Evolutionary conservation across 1,140 invertebrate genomes (phyloP).

Genomic region (Neodiprion virginianus): DNA sequence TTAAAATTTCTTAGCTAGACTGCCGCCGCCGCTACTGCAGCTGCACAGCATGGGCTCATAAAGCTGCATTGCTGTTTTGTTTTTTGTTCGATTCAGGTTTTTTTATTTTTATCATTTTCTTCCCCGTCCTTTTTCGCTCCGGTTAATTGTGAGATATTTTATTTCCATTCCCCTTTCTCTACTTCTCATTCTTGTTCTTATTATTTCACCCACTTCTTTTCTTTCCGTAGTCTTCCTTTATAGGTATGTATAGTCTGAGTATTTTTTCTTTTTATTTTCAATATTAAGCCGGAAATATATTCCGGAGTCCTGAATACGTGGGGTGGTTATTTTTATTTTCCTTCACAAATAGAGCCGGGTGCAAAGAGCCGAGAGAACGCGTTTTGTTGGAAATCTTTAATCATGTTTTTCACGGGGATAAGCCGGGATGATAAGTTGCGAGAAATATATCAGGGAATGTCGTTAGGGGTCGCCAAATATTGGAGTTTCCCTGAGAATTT

Average conservation of each 20-base stretch:
- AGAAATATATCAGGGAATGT: constrained; percentile 15
- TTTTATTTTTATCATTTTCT: no score
- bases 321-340: not conserved
- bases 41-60: not conserved
- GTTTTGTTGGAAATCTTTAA: constrained; percentile 8
- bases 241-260: no score
- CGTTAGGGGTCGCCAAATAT: constrained; percentile 17
- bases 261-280: no score
- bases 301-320: not conserved
- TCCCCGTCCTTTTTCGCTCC: no score
- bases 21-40: not conserved
- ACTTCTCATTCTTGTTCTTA: no score
- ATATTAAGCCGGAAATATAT: not conserved
- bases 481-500: constrained; percentile 12
- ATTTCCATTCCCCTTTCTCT: no score
- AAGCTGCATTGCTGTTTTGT: no score
- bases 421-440: constrained; percentile 11
- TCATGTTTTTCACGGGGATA: constrained; percentile 4
- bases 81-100: no score
- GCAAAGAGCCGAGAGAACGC: not conserved
- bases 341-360: not conserved
- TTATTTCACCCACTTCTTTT: no score
- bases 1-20: not conserved
- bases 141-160: no score
- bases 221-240: no score